Evolutionary conservation across 1,140 invertebrate species (phyloP).

Genomic region (Dreissena polymorpha): DNA sequence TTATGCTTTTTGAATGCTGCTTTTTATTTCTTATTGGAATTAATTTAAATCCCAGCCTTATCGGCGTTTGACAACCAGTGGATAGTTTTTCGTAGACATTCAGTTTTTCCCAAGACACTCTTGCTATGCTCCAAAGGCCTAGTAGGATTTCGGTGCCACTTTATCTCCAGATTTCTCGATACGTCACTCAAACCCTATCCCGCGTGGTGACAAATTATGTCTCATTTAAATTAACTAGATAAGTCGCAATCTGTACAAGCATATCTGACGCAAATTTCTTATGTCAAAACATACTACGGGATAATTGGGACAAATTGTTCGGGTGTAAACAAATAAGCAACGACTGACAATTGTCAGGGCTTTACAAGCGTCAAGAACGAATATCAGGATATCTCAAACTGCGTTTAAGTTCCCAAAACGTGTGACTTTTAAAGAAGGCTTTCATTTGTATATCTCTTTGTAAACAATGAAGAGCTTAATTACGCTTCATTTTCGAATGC

Average conservation of each 20-base stretch:
- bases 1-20: neutral
- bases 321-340: neutral
- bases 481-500: no score
- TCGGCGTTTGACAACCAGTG: neutral
- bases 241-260: neutral
- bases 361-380: no score
- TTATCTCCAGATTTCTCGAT: neutral
- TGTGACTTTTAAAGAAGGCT: no score
- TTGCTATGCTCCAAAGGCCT: neutral
- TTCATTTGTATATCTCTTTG: no score
- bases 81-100: neutral
- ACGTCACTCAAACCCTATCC: neutral
- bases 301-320: slow-evolving; percentile 3
- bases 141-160: neutral
- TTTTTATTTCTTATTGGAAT: neutral
- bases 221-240: neutral
- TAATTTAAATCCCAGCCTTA: neutral
- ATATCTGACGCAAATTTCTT: slow-evolving; percentile 7
- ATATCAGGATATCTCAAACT: no score
- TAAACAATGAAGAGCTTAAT: no score
- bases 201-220: slow-evolving; percentile 6
- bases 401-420: no score
- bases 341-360: neutral
- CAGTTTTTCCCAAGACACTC: neutral
- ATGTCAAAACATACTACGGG: neutral